These are phyloP conservation scores for Protaetia brevitarsis DNA, from an alignment of 1,140 invertebrate genomes.

Conservation along the genomic window DNA sequence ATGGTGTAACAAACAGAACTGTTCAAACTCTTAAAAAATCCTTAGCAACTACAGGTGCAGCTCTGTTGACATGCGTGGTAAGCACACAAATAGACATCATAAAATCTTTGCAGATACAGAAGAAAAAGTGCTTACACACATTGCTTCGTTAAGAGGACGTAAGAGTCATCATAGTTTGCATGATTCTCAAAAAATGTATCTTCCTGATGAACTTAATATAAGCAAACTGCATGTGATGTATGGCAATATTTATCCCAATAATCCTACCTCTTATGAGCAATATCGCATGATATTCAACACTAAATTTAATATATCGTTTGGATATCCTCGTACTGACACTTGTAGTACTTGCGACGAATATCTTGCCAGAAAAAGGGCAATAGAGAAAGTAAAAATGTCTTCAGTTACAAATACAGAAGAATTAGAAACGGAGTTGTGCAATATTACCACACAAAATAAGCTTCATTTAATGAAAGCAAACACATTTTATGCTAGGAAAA, in stretches of 20 bases:
- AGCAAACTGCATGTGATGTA: conserved; percentile 25
- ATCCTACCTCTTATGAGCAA: conserved; percentile 23
- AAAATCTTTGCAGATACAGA: background rate
- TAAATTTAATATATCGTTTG: conserved; percentile 31
- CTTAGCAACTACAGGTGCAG: background rate
- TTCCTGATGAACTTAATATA: conserved; percentile 28
- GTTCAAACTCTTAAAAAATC: conserved; percentile 6
- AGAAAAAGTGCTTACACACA: background rate
- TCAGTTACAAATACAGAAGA: background rate
- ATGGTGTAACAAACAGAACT: too few species aligned
- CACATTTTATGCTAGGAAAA: conserved; percentile 10
- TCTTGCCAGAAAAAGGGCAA: conserved; percentile 21
- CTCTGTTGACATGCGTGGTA: conserved; percentile 4
- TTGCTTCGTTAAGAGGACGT: background rate
- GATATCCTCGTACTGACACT: conserved; percentile 28
- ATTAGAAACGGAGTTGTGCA: background rate
- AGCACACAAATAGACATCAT: background rate
- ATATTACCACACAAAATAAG: conserved; percentile 1
- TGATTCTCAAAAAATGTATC: conserved; percentile 26
- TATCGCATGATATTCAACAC: conserved; percentile 26
- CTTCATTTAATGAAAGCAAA: conserved; percentile 18
- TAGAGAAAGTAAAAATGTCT: background rate
- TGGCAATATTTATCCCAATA: background rate
- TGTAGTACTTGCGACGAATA: conserved; percentile 31
- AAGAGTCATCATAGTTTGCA: background rate